Evolutionary conservation across 2,888 invertebrate genomes (phyloP).

Genomic region (Scaptodrosophila latifasciaeformis): DNA sequence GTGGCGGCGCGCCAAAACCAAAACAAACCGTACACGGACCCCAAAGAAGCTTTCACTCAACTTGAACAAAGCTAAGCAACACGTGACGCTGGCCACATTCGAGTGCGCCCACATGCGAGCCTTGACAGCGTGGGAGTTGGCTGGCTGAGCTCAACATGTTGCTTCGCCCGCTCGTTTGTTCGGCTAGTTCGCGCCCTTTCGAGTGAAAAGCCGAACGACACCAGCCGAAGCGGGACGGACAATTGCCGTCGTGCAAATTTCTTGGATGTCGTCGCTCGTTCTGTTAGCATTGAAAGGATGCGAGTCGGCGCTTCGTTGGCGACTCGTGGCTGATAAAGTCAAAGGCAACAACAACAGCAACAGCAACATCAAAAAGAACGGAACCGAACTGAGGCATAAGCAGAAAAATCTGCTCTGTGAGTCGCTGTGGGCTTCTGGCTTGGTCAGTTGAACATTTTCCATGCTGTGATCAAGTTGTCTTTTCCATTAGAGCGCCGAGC

Average conservation of each 20-base stretch:
- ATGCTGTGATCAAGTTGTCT: constrained; percentile 66
- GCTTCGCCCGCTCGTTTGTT: constrained; percentile 35
- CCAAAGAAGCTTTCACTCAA: constrained; percentile 51
- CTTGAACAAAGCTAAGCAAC: constrained; percentile 40
- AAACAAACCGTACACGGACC: constrained; percentile 41
- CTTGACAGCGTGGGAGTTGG: constrained; percentile 7
- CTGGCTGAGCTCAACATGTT: constrained; percentile 49
- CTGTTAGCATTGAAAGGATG: too few relatives aligned
- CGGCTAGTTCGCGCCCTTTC: constrained; percentile 12
- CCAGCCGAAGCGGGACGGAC: constrained; percentile 18
- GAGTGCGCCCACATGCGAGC: constrained; percentile 38
- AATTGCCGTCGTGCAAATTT: too few relatives aligned
- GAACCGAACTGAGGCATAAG: background rate
- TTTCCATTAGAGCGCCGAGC: constrained; percentile 64
- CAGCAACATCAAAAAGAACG: background rate
- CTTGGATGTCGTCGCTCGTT: too few relatives aligned
- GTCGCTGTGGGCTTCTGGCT: constrained; percentile 17
- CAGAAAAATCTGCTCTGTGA: background rate
- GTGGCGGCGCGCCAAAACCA: constrained; percentile 28
- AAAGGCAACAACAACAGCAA: constrained; percentile 15
- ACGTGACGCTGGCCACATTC: constrained; percentile 48
- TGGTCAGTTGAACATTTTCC: constrained; percentile 68
- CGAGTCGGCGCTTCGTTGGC: background rate
- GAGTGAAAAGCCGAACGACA: constrained; percentile 22
- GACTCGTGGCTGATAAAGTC: constrained; percentile 50